phyloP scores from a whole-genome alignment of 2,113 vertebrate genomes.

The Melanerpes aurifrons region DNA sequence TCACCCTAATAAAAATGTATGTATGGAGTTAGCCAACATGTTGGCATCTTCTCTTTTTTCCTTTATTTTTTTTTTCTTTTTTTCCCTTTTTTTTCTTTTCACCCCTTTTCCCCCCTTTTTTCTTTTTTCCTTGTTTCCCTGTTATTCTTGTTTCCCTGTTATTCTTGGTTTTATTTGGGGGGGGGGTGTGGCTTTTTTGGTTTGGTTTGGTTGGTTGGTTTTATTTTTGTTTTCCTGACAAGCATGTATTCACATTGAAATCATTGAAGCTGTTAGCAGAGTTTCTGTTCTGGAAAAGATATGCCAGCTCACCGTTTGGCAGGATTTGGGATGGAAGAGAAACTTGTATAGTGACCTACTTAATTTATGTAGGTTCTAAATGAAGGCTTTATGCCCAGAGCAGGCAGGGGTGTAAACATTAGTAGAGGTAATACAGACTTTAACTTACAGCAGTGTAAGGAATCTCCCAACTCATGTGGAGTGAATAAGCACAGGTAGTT shows the following conservation, averaged over 20 bases:
- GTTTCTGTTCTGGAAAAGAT: background rate
- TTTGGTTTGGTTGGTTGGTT: too few relatives aligned
- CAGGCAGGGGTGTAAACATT: background rate
- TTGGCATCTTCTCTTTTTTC: background rate
- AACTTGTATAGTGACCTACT: background rate
- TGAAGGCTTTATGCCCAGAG: background rate
- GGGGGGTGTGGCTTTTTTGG: too few relatives aligned
- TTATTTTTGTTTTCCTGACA: background rate
- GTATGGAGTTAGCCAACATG: background rate
- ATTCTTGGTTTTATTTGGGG: too few relatives aligned
- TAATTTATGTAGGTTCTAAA: background rate
- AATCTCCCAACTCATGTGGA: background rate
- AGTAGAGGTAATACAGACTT: background rate
- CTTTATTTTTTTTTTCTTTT: too few relatives aligned
- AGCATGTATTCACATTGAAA: background rate
- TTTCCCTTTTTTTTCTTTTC: too few relatives aligned
- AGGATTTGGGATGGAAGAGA: background rate
- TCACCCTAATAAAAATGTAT: background rate
- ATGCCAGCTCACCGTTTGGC: background rate
- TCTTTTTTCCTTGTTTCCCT: too few relatives aligned
- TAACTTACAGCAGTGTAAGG: background rate
- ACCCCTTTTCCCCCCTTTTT: fast-evolving
- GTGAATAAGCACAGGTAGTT: background rate
- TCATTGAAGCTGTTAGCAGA: background rate
- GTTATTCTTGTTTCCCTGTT: too few relatives aligned